Base-by-base conservation (phyloP, 2,797 vertebrate species). In the Simalia tracyae region DNA sequence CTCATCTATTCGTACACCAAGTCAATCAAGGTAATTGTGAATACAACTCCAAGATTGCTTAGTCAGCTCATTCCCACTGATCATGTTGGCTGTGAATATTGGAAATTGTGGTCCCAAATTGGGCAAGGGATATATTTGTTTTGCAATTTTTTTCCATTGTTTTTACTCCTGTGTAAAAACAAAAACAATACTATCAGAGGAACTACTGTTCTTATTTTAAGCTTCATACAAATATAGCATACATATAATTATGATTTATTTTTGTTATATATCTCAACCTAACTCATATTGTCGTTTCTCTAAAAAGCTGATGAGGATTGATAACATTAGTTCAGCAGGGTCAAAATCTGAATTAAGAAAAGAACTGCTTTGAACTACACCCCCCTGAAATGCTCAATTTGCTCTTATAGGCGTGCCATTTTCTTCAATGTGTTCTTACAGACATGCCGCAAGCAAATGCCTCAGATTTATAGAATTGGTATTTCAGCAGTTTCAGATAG, bases 381-480 rank as follows among this genome's bases (percentile, higher is more conserved):
- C 66, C 63, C 54, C 87, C 28, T 59, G 87, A 4, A 4, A 0
- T 93, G 36, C 93, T 95, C 76, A 89, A 5, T 7, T 88, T 46
- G 92, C 91, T 12, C 84, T 90, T 93, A 94, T 9, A 42, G 0
- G 24, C 92, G 6, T 90, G 0, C 57, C 46, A 9, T 94, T 95
- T 94, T 93, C 46, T 93, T 94, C 76, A 89, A 2, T 4, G 84
- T 46, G 90, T 92, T 12, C 76, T 90, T 94, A 94, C 4, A 42
- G 0, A 12, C 0, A 0, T 93, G 72, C 63, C 19, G 5, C 92
- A 91, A 91, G 2, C 36, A 92, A 46, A 46, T 5, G 42, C 17
- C 50, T 60, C 15, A 36, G 31, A 76, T 88, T 86, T 2, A 56
- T 93, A 93, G 87, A 7, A 36, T 93, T 95, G 91, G 87, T 84